Base-by-base conservation (phyloP, 92 coral and sea anemone species). In the Epizoanthus ramosus region DNA sequence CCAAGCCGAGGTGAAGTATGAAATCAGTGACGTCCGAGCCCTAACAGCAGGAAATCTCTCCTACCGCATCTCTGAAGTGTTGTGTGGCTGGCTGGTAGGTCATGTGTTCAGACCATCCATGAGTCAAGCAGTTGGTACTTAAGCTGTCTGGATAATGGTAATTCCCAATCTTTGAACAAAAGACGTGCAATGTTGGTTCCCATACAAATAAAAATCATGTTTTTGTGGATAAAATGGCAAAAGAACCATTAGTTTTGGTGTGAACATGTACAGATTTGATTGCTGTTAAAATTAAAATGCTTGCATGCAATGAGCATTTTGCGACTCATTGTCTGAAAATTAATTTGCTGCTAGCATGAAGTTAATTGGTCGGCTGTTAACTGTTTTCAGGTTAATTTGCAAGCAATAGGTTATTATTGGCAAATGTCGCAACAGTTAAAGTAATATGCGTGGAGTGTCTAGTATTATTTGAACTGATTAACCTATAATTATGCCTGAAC, bases 101-200 rank as follows among this genome's bases (percentile, higher is more conserved):
- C 71, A 77, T 77, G 82, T 77, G 71, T 60, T 43, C 71, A 39
- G 71, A 43, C 82, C 82, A 77, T 77, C 82, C 57, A 2, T 43
- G 41, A 61, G 39, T 60, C 7, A 22, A 56, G 82, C 58, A 35
- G 71, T 7, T 61, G 71, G 82, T 61, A 14, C 24, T 61, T 60
- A 77, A 77, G 43, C 82, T 77, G 71, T 59, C 82, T 77, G 82
- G 71, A 47, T 63, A 77, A 77, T 77, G 82, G 82, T 77, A 77
- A 77, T 47, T 63, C 57, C 82, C 82, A 77, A 77, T 77, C 82
- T 77, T 77, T 57, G 82, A 77, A 77, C 64, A 77, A 77, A 77
- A 77, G 82, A 77, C 59, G 82, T 77, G 58, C 82, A 77, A n/a
- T 77, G 82, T 77, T 61, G 82, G 82, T 77, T 77, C 71, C 81